A percentile compares a stretch with the other conserved stretches of the same genome.
Conservation (phyloP, 2,888 invertebrate species). For the Caradrina clavipalpis region DNA sequence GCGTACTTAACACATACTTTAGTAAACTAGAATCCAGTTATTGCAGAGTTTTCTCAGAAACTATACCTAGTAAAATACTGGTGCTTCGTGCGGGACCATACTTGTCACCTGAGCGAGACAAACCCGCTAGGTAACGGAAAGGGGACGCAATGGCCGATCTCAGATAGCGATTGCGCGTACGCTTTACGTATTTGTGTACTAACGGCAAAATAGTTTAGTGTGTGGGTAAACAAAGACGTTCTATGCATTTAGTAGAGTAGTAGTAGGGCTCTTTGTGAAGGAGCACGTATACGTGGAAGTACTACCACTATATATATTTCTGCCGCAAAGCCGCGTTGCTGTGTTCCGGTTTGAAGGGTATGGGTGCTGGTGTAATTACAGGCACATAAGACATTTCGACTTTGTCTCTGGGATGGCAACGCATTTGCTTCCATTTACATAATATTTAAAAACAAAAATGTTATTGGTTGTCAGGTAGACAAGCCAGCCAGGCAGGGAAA, state of each 20-base stretch:
- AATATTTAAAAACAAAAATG: no score
- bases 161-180: slow-evolving; percentile 28
- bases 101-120: slow-evolving; percentile 64
- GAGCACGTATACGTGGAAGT: no score
- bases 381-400: no score
- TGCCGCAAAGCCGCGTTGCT: no score
- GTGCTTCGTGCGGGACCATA: slow-evolving; percentile 57
- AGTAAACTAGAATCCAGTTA: slow-evolving; percentile 49
- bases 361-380: no score
- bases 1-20: slow-evolving; percentile 42
- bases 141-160: slow-evolving; percentile 50
- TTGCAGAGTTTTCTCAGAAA: slow-evolving; percentile 52
- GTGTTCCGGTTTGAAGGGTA: no score
- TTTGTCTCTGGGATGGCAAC: no score
- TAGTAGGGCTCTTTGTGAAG: no score
- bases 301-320: no score
- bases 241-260: background rate
- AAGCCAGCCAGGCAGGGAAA: no score
- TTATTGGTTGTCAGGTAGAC: no score
- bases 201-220: slow-evolving; percentile 20
- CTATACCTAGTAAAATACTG: slow-evolving; percentile 58
- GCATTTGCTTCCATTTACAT: no score
- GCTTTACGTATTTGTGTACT: slow-evolving; percentile 35
- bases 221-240: background rate
- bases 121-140: slow-evolving; percentile 72